Evolutionary conservation across 2,797 vertebrate species (phyloP), one percentile per base, ranked within the genome.

Genomic region (Dermochelys coriacea): DNA sequence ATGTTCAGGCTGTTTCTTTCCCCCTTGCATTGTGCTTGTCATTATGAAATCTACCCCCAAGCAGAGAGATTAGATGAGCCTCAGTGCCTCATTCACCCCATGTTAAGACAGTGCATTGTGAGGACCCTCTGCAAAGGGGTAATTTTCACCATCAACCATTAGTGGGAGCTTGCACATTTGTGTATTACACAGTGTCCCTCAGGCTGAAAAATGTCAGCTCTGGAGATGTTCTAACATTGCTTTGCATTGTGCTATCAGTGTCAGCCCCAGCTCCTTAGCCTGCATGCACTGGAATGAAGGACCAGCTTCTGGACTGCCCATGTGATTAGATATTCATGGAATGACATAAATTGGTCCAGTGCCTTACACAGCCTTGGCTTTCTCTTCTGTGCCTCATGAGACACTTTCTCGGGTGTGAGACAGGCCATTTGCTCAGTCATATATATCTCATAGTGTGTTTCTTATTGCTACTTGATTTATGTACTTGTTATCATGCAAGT

Each of bases 301-400:
- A 25, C 9, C 75, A 51, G 3, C 0, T 1, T 12, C 89, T 55
- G 80, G 83, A 41, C 31, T 45, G 59, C 21, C 14, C 10, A 1
- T 1, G 47, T 37, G 0, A 78, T 87, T 50, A 71, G 64, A 71
- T 11, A 6, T 16, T n/a, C 77, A 68, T 45, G 7, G 25, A 84
- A 37, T 51, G 59, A 12, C 12, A 0, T 5, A 5, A 7, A 25
- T 4, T 2, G 1, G 0, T 2, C 8, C 0, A 16, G 2, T 34
- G 80, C 8, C 61, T 71, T 79, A 34, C 61, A 8, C 0, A 0
- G 3, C 45, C 68, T 23, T 19, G 1, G 71, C 80, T 11, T 31
- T 57, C 41, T 52, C 50, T 45, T 34, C 52, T 54, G 37, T 82
- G 31, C 23, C 57, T 4, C 37, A 37, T 10, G 64, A 37, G 64